A percentile compares a stretch with the other conserved stretches of the same genome.
Evolutionary conservation across 2,797 vertebrate species (phyloP).

Genomic region (Pseudochirops cupreus): DNA sequence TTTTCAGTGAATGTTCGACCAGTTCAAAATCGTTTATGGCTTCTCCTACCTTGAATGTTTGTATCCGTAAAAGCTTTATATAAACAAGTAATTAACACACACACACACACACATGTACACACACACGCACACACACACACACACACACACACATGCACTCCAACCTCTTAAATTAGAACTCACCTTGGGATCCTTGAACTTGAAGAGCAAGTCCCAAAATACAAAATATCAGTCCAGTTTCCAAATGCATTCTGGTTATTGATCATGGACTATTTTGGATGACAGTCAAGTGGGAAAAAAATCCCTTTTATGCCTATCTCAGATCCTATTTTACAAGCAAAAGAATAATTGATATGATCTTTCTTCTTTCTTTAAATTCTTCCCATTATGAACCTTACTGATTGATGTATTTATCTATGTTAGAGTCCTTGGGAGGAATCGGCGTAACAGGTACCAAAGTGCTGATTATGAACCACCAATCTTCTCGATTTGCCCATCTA

Average conservation of each 20-base stretch:
- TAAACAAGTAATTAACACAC: not conserved
- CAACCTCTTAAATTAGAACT: conserved; percentile 74
- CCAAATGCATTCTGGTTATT: conserved; percentile 88
- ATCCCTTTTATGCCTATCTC: not conserved
- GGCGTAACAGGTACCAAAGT: not conserved
- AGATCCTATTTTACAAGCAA: conserved; percentile 49
- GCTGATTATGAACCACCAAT: not conserved
- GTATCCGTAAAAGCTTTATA: not conserved
- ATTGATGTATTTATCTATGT: not conserved
- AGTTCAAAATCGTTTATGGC: conserved; percentile 13
- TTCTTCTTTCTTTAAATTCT: not conserved
- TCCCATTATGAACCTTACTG: not conserved
- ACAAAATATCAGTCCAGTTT: conserved; percentile 85
- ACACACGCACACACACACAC: too few species aligned
- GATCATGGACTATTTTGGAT: conserved; percentile 77
- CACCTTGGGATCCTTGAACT: conserved; percentile 90
- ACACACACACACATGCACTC: not conserved
- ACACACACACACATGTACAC: too few species aligned
- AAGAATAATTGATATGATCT: conserved; percentile 40
- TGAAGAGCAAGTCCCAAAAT: conserved; percentile 86
- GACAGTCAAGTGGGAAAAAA: conserved; percentile 36
- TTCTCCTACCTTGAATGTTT: not conserved
- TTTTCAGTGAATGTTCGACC: conserved; percentile 29
- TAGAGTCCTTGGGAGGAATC: not conserved
- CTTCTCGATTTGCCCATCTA: conserved; percentile 46